Percentiles rank a stretch among this genome's conserved stretches.
Conservation (phyloP, 2,797 vertebrate species). For the Phataginus tetradactyla region DNA sequence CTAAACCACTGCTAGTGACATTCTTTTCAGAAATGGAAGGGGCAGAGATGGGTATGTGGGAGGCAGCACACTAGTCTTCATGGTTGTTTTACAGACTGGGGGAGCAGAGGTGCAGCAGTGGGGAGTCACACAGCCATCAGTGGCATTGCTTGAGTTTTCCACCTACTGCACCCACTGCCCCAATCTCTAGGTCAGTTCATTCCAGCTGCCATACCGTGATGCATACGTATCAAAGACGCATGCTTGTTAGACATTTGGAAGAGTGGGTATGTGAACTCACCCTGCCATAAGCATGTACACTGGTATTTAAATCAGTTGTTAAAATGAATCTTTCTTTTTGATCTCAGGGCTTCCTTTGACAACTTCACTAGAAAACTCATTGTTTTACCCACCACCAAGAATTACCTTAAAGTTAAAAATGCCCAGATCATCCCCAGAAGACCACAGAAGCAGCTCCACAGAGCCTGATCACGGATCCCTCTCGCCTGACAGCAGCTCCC, state of each 20-base stretch:
- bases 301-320: constrained; percentile 43
- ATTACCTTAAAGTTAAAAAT: constrained; percentile 98
- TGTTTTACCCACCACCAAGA: constrained; percentile 94
- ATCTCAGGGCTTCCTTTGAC: constrained; percentile 91
- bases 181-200: not conserved
- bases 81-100: constrained; percentile 15
- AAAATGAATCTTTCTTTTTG: constrained; percentile 64
- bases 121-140: not conserved
- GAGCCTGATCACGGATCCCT: constrained; percentile 91
- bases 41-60: not conserved
- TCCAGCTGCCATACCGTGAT: not conserved
- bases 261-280: not conserved
- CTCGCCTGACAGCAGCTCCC: constrained; percentile 91
- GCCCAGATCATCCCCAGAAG: constrained; percentile 92
- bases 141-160: not conserved
- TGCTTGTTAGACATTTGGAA: not conserved
- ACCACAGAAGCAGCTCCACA: constrained; percentile 88
- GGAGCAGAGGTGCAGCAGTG: not conserved
- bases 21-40: constrained; percentile 43
- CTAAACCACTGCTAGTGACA: constrained; percentile 24
- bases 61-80: not conserved
- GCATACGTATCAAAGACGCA: not conserved
- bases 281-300: not conserved
- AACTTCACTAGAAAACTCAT: constrained; percentile 91
- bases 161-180: not conserved